Conservation (phyloP, 1,140 invertebrate genomes). For the Drosophila bocki region DNA sequence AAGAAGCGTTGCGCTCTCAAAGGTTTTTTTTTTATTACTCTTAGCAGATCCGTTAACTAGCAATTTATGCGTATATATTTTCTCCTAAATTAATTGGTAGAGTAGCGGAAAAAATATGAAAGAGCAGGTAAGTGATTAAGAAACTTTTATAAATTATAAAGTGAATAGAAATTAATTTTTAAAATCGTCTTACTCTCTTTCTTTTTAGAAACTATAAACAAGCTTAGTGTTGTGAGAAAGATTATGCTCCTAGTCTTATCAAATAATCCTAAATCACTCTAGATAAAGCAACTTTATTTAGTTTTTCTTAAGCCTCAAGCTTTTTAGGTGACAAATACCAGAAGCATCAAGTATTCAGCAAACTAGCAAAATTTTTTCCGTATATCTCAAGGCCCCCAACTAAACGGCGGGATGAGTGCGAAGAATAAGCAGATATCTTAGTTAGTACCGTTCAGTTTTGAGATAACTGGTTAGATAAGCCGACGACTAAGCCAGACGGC, state of each 20-base stretch:
- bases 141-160: not conserved
- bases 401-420: constrained; percentile 9
- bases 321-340: constrained; percentile 1
- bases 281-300: not conserved
- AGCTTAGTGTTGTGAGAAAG: not conserved
- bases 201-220: not conserved
- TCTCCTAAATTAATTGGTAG: constrained; percentile 36
- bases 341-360: constrained; percentile 2
- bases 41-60: constrained; percentile 24
- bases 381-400: constrained; percentile 27
- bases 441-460: constrained; percentile 46
- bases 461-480: constrained; percentile 60
- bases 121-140: not conserved
- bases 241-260: not conserved
- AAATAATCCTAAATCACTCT: not conserved
- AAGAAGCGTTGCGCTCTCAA: constrained; percentile 34
- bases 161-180: not conserved
- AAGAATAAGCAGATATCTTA: constrained; percentile 30
- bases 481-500: constrained; percentile 19
- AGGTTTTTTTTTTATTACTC: constrained; percentile 11
- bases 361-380: constrained; percentile 1
- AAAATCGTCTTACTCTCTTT: not conserved
- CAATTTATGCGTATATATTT: constrained; percentile 41
- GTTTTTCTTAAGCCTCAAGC: not conserved
- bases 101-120: constrained; percentile 9